Percentiles rank a stretch among this genome's conserved stretches.
Conservation (phyloP, 2,113 vertebrate genomes). For the Nyctibius bracteatus region DNA sequence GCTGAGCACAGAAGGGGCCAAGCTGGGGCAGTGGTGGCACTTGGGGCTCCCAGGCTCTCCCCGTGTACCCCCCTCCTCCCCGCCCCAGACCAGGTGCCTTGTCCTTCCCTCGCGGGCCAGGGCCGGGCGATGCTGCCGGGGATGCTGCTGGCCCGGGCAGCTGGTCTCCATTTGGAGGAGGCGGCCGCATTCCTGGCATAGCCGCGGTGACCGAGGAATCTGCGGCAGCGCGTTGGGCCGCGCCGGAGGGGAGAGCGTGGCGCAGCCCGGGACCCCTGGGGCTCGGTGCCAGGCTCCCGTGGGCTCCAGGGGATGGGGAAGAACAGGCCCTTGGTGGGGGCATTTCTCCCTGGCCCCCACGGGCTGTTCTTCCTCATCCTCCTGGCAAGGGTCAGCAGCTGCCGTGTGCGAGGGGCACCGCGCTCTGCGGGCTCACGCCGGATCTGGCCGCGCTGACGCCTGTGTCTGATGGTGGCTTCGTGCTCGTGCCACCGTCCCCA, state of each 20-base stretch:
- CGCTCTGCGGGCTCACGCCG: fast-evolving
- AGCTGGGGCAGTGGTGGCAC: not conserved
- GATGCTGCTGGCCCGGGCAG: slow-evolving; percentile 11
- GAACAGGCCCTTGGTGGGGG: fast-evolving
- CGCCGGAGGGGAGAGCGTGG: not conserved
- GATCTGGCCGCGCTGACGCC: fast-evolving
- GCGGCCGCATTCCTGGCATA: slow-evolving; percentile 59
- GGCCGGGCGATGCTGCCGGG: not conserved
- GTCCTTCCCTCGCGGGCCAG: fast-evolving
- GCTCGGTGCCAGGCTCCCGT: not conserved
- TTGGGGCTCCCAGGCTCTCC: not conserved
- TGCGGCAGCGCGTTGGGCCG: not conserved
- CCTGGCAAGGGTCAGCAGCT: not conserved
- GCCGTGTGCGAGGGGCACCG: fast-evolving
- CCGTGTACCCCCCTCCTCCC: not conserved
- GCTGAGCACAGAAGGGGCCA: not conserved
- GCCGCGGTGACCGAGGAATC: slow-evolving; percentile 51
- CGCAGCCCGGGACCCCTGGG: fast-evolving
- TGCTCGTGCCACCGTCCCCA: fast-evolving
- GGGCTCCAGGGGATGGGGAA: not conserved
- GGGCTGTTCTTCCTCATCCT: not conserved
- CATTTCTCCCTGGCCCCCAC: fast-evolving
- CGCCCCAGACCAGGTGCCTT: not conserved
- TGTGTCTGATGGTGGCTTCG: no score
- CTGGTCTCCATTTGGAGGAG: slow-evolving; percentile 57